Base-by-base conservation (phyloP, 2,797 vertebrate genomes). In the Tolypeutes matacus region DNA sequence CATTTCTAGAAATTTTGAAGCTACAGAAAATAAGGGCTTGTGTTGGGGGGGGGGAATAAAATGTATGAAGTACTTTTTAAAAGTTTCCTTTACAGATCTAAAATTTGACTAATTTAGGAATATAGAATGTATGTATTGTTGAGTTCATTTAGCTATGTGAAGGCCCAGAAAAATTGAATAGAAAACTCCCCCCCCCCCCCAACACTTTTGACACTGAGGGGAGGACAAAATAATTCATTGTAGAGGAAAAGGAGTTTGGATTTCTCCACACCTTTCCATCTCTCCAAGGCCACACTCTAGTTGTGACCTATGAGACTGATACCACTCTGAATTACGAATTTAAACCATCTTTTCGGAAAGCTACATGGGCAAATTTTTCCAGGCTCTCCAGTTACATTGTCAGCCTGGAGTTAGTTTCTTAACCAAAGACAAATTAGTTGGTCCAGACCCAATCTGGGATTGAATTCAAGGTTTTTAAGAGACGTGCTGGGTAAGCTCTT, bases 321-420 rank as follows among this genome's bases (percentile, higher is more conserved):
- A 51, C n/a, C 29, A n/a, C 46, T 86, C 46, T 95, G 89, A 93
- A 90, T 92, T 94, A 86, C 0, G 67, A 87, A 70, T 80, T 88
- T 84, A 86, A 91, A 88, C 31, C 27, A 60, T 58, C 3, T 42
- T 65, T 82, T 77, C 83, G 46, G 76, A 89, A 93, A 80, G 20
- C 12, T 11, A n/a, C n/a, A 77, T 67, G 17, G 46, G 36, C 86
- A 51, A 25, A 53, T 83, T 92, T 34, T 86, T 14, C 56, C 39
- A 78, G 12, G 18, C 46, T 92, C 5, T 89, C 20, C 5, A 60
- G 76, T 92, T 94, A 86, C 3, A 31, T n/a, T 88, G 29, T 94
- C n/a, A 72, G 58, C 27, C 58, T 94, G 36, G 56, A 87, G 56
- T 76, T 96, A 67, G 5, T 70, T 91, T 92, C 49, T 25, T 94